Evolutionary conservation across 2,113 vertebrate genomes (phyloP).

Genomic region (Larimichthys crocea): DNA sequence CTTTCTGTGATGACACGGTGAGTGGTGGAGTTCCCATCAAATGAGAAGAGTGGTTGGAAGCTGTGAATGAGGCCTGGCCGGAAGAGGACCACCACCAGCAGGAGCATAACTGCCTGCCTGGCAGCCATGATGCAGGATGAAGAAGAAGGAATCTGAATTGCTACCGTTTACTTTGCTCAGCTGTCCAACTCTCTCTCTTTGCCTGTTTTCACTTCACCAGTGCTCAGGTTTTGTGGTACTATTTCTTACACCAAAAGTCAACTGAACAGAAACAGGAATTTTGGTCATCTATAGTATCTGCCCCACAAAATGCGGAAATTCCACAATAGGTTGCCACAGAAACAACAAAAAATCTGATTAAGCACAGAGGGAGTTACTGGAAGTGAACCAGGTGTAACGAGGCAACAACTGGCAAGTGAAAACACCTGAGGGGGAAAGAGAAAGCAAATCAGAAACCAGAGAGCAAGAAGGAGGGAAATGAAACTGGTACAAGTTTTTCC

Average conservation of each 20-base stretch:
- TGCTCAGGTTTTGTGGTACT: background rate
- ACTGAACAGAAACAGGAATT: background rate
- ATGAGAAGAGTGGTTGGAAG: slow-evolving; percentile 62
- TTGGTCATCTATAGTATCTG: background rate
- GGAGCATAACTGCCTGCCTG: background rate
- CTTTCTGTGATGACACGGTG: slow-evolving; percentile 67
- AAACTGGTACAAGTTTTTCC: background rate
- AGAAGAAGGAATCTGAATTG: background rate
- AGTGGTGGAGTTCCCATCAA: slow-evolving; percentile 31
- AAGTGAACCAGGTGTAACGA: slow-evolving; percentile 4
- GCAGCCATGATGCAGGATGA: background rate
- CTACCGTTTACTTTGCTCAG: background rate
- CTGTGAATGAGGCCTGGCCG: slow-evolving; percentile 15
- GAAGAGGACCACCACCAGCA: slow-evolving; percentile 6
- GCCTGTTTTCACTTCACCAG: background rate
- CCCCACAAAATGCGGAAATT: background rate
- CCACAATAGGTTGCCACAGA: background rate
- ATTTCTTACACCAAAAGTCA: background rate
- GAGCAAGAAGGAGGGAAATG: background rate
- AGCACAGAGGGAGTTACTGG: background rate
- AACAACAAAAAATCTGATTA: background rate
- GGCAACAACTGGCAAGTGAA: slow-evolving; percentile 1
- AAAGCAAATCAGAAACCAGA: background rate
- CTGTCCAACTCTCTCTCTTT: background rate
- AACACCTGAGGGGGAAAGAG: slow-evolving; percentile 27